Conservation (phyloP, 1,140 invertebrate genomes). For the Musca domestica region DNA sequence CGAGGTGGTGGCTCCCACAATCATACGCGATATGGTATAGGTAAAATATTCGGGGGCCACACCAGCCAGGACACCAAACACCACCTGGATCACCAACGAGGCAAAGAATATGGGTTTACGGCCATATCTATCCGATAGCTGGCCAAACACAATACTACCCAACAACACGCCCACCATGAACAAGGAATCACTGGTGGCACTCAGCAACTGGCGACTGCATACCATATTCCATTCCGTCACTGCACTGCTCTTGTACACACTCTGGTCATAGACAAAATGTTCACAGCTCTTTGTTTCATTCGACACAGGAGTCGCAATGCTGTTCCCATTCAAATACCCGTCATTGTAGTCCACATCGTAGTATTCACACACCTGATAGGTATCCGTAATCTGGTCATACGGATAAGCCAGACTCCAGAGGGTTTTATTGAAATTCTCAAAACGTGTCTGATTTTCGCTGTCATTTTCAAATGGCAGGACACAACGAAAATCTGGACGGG, state of each 20-base stretch:
- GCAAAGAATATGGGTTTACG: constrained; percentile 72
- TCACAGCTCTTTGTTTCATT: constrained; percentile 53
- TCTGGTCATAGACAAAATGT: constrained; percentile 62
- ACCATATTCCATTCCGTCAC: constrained; percentile 74
- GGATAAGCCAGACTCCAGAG: constrained; percentile 61
- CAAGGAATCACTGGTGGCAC: constrained; percentile 73
- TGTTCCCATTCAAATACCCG: constrained; percentile 41
- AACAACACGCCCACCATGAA: constrained; percentile 82
- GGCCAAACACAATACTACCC: constrained; percentile 76
- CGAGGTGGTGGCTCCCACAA: constrained; percentile 72
- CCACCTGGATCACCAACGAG: constrained; percentile 68
- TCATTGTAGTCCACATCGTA: constrained; percentile 51
- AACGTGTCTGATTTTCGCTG: constrained; percentile 55
- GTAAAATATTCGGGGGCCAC: constrained; percentile 68
- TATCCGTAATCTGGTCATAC: constrained; percentile 55
- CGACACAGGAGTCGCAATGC: constrained; percentile 26
- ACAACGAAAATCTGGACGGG: constrained; percentile 64
- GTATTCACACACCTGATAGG: constrained; percentile 59
- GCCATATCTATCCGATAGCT: constrained; percentile 76
- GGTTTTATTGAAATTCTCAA: constrained; percentile 48
- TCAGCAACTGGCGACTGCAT: constrained; percentile 66
- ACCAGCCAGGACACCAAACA: constrained; percentile 65
- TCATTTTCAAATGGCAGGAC: constrained; percentile 59
- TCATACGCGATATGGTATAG: constrained; percentile 67
- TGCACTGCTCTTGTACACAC: constrained; percentile 62